A percentile compares a stretch with the other conserved stretches of the same genome.
These are phyloP conservation scores for Poeciliopsis turrubarensis DNA, from an alignment of 2,113 vertebrate genomes.

Conservation along the genomic window DNA sequence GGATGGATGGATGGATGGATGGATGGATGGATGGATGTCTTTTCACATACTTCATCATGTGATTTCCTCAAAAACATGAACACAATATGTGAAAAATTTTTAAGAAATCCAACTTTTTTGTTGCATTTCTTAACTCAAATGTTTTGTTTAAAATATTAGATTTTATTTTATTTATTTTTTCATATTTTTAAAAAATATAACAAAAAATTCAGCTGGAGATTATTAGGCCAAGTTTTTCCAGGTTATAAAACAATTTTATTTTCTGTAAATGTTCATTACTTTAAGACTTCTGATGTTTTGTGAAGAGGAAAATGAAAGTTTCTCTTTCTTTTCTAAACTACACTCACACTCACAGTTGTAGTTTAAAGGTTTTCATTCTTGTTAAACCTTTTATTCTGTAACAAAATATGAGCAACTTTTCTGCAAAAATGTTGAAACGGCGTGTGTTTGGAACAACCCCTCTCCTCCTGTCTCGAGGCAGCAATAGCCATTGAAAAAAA, in stretches of 20 bases:
- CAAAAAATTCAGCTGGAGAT: too few relatives aligned
- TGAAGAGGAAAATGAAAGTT: too few relatives aligned
- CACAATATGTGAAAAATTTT: neutral
- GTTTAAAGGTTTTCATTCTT: constrained; percentile 17
- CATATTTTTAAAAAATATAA: too few relatives aligned
- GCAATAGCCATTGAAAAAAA: constrained; percentile 76
- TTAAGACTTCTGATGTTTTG: too few relatives aligned
- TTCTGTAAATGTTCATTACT: too few relatives aligned
- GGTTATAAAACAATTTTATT: too few relatives aligned
- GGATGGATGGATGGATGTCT: neutral
- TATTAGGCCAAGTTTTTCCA: too few relatives aligned
- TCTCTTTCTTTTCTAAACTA: neutral
- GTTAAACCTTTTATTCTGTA: constrained; percentile 45
- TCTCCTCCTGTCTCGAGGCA: constrained; percentile 61
- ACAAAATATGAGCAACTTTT: constrained; percentile 54
- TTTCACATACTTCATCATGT: neutral
- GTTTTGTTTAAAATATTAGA: too few relatives aligned
- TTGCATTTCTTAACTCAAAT: too few relatives aligned
- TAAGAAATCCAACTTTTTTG: neutral
- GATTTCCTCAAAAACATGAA: neutral
- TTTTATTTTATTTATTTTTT: too few relatives aligned
- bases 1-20: neutral
- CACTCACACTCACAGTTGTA: constrained; percentile 14
- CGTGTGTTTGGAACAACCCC: constrained; percentile 56
- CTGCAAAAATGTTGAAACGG: constrained; percentile 53